Conservation (phyloP, 2,113 vertebrate genomes). For the Taurulus bubalis region DNA sequence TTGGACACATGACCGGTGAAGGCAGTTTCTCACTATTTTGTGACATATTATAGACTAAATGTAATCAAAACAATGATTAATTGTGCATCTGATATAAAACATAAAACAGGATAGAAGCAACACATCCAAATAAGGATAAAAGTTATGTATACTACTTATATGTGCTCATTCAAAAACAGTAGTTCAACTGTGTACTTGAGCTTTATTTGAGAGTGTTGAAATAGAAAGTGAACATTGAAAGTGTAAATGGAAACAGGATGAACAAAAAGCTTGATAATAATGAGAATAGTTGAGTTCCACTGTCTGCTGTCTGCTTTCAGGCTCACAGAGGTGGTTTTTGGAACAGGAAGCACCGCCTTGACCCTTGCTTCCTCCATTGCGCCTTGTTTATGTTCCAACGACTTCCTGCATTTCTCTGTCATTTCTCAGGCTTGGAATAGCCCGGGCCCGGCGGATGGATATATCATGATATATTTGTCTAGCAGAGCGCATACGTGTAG, state of each 20-base stretch:
- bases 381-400: constrained; percentile 81
- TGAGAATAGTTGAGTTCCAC: not conserved
- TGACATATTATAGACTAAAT: not conserved
- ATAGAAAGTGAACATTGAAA: too few relatives aligned
- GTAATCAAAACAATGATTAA: not conserved
- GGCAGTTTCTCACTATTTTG: not conserved
- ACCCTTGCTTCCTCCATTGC: constrained; percentile 85
- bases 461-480: constrained; percentile 63
- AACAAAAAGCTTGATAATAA: constrained; percentile 12
- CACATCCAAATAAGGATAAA: not conserved
- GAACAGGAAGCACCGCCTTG: constrained; percentile 84
- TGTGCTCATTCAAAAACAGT: not conserved
- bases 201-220: not conserved
- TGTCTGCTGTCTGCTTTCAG: constrained; percentile 39
- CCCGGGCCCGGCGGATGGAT: constrained; percentile 19
- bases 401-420: constrained; percentile 82
- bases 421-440: constrained; percentile 74
- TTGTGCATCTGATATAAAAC: not conserved
- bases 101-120: constrained; percentile 6
- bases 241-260: not conserved
- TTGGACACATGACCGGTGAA: not conserved
- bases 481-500: constrained; percentile 16
- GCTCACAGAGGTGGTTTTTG: constrained; percentile 62
- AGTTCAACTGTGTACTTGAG: not conserved
- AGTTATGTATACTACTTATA: not conserved